phyloP scores from a whole-genome alignment of 2,797 vertebrate genomes.

The Lepidocolaptes lacrymiger region DNA sequence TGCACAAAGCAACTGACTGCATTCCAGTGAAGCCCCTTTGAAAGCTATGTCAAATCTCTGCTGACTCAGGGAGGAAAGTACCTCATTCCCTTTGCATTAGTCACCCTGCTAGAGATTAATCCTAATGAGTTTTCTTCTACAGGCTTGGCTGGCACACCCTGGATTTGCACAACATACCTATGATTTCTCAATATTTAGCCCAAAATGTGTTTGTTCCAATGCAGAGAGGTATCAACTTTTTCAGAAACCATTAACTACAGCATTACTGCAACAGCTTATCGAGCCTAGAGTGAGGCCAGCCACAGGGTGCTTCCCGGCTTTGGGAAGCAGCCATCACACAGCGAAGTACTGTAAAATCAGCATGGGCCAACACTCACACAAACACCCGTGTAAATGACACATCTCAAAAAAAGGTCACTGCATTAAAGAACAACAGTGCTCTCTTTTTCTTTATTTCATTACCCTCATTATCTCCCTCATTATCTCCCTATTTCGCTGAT shows the following conservation, averaged over 20 bases:
- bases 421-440: neutral
- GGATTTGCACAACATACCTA: conserved; percentile 76
- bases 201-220: conserved; percentile 60
- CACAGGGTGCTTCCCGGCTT: conserved; percentile 13
- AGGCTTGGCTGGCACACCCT: conserved; percentile 71
- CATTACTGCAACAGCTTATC: conserved; percentile 65
- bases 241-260: conserved; percentile 73
- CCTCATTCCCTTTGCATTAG: conserved; percentile 71
- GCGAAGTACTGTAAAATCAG: neutral
- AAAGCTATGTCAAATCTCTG: conserved; percentile 57
- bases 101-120: conserved; percentile 76
- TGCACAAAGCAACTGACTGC: conserved; percentile 49
- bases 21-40: conserved; percentile 60
- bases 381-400: neutral
- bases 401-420: conserved; percentile 19
- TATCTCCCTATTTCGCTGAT: conserved; percentile 43
- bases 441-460: conserved; percentile 32
- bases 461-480: conserved; percentile 21
- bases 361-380: neutral
- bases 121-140: conserved; percentile 68
- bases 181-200: conserved; percentile 75
- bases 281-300: conserved; percentile 56
- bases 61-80: conserved; percentile 57
- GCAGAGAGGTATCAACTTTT: conserved; percentile 69
- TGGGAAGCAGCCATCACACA: conserved; percentile 24